phyloP scores from a whole-genome alignment of 2,888 invertebrate species.

The Ceriagrion tenellum region DNA sequence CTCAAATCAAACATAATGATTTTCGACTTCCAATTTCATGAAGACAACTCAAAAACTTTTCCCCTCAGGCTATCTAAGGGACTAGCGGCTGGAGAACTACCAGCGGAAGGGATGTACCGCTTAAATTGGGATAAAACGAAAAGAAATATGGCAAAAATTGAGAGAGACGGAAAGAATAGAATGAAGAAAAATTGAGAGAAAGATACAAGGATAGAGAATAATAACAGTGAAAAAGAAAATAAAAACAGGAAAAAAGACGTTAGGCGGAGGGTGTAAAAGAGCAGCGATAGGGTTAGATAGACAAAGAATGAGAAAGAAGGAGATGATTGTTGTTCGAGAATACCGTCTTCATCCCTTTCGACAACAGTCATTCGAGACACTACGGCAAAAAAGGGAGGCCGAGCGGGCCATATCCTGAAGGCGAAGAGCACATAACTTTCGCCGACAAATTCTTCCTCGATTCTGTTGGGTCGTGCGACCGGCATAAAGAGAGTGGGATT shows the following conservation, averaged over 20 bases:
- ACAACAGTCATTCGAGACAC: neutral
- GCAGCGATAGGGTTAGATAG: too few relatives aligned
- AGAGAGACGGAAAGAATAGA: neutral
- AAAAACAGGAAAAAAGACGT: neutral
- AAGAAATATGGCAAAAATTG: too few relatives aligned
- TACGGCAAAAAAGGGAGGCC: neutral
- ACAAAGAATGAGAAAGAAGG: too few relatives aligned
- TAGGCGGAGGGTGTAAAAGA: neutral
- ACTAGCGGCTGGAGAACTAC: too few relatives aligned
- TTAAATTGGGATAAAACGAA: too few relatives aligned
- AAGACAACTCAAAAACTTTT: too few relatives aligned
- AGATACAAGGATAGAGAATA: neutral
- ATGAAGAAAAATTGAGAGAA: neutral
- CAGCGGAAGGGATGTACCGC: too few relatives aligned
- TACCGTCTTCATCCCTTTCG: neutral
- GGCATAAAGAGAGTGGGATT: neutral
- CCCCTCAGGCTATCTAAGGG: too few relatives aligned
- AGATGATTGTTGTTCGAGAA: too few relatives aligned
- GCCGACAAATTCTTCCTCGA: neutral
- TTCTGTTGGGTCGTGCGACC: neutral
- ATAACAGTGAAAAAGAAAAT: neutral
- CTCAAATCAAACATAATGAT: too few relatives aligned
- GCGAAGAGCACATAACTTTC: slow-evolving; percentile 7
- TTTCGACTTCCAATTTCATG: too few relatives aligned
- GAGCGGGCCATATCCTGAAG: neutral